Evolutionary conservation across 1,140 invertebrate genomes (phyloP), one percentile per base, ranked within the genome.

Genomic region (Calliphora vicina): DNA sequence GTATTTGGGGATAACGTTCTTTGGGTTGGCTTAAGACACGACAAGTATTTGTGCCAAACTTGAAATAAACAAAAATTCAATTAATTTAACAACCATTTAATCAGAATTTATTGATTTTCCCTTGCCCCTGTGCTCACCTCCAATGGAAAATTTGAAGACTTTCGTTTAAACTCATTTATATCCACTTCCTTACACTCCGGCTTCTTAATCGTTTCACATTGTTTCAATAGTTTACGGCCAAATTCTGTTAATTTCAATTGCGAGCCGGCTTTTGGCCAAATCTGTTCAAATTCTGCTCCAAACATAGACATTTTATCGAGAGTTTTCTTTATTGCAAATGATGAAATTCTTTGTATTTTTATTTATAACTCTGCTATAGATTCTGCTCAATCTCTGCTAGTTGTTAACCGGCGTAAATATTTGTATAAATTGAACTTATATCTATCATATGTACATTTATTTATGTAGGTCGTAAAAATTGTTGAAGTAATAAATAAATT

Each of bases 31-130:
- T 82, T 9, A 83, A 71, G 5, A 85, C 45, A 17, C 83, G 82
- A 35, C 84, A 85, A 1, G 83, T 83, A 76, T 85, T 85, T 20
- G 83, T 85, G 43, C 83, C 83, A 43, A 85, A 85, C 84, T 85
- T 15, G 2, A 71, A 71, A 35, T 5, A 74, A 35, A 35, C 2
- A 35, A 35, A 0, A 35, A 2, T 35, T 35, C 10, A 13, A 57
- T 57, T 17, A n/a, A 17, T 57, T 57, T n/a, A n/a, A n/a, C n/a
- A n/a, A n/a, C n/a, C n/a, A n/a, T n/a, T n/a, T 57, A 82, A 25
- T 71, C 9, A 57, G 6, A 17, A 20, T 67, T 27, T 9, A 1
- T 10, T 10, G 25, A 81, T 26, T 13, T 73, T 35, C 15, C 35
- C 15, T 78, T 78, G n/a, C 0, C 2, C 0, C 2, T 17, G 50